Evolutionary conservation across 2,888 invertebrate species (phyloP), one percentile per base, ranked within the genome.

Genomic region (Acrobasis consociella): DNA sequence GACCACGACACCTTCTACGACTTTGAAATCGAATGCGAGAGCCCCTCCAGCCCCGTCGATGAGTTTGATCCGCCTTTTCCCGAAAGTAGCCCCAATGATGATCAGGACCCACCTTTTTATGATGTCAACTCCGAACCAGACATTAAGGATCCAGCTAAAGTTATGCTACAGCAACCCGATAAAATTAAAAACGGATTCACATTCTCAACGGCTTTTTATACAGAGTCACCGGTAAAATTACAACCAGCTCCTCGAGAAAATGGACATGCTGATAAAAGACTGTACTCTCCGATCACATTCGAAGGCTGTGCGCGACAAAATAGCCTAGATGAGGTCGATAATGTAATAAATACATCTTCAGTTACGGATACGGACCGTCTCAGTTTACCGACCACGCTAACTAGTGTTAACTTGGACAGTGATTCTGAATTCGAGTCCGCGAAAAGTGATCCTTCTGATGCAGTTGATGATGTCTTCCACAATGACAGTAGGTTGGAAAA

Each of bases 11-110:
- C 94, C 8, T 95, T 93, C 76, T 94, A 94, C 76, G 95, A 95
- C 81, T 94, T 95, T 71, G 94, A 94, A 73, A 89, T 94, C 71
- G 94, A 94, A 71, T 90, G 94, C 63, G 95, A 95, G 68, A 95
- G 95, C 66, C 95, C 96, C 0, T 94, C 94, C 59, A 96, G 96
- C 71, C 96, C 96, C 0, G 94, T 93, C 58, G 96, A 95, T 68
- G 93, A 93, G 61, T 81, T 81, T 49, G 89, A 88, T 9, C 90
- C 93, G 69, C 84, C 93, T 60, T 94, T 94, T 78, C 82, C 93
- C 64, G 92, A 93, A 70, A 93, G 87, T 71, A 88, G 92, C 52
- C 89, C 92, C 55, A 87, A 85, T 64, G 93, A 89, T 11, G 93
- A 94, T 71, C 87, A 87, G 69, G 94, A 94, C 80, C 88, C 93